Conservation (phyloP, 2,797 vertebrate genomes). For the Craterocephalus amniculus region DNA sequence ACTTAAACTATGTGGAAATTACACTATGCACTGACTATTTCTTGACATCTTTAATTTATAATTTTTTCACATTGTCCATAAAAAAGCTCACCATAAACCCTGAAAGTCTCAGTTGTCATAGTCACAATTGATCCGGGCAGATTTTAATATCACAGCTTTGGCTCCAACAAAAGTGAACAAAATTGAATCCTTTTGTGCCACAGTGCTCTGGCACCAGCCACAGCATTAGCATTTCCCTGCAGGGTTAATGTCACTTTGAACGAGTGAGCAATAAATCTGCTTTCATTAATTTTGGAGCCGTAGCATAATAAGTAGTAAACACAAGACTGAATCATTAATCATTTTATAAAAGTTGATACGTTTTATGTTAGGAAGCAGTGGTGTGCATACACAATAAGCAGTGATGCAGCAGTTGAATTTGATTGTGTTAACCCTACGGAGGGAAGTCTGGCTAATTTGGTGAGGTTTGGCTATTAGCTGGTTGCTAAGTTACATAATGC, state of each 20-base stretch:
- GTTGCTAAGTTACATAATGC: background rate
- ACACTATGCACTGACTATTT: background rate
- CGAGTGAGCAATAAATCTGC: background rate
- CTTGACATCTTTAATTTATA: background rate
- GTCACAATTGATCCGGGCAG: background rate
- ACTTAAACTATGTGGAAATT: too few species aligned
- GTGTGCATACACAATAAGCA: background rate
- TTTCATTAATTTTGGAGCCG: background rate
- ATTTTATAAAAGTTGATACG: background rate
- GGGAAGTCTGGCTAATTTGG: background rate
- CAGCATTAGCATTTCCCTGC: background rate
- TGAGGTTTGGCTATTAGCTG: background rate
- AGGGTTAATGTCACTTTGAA: slow-evolving; percentile 5
- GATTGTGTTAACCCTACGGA: background rate
- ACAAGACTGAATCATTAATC: background rate
- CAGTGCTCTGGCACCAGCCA: background rate
- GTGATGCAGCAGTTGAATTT: too few species aligned
- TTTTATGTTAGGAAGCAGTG: background rate
- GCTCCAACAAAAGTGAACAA: background rate
- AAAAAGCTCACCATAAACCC: background rate
- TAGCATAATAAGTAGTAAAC: background rate
- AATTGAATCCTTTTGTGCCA: background rate
- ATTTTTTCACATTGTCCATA: background rate
- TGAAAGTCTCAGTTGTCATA: background rate
- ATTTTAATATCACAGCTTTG: background rate